These are phyloP conservation scores for Diceros bicornis DNA, from an alignment of 2,797 vertebrate species.

Conservation along the genomic window DNA sequence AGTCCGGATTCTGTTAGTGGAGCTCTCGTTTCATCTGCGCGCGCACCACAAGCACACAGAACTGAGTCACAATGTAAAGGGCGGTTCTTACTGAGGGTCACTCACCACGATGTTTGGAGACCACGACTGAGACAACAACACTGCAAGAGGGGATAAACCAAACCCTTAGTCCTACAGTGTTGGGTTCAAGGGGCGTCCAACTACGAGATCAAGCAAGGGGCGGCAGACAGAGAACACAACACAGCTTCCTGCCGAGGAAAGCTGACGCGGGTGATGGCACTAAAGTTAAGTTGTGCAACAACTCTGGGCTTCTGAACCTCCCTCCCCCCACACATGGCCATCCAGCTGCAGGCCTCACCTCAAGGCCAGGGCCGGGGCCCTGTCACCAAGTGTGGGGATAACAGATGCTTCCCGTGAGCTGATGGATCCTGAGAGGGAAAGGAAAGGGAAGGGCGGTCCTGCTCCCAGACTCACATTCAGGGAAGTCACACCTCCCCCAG, in stretches of 20 bases:
- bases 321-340: background rate
- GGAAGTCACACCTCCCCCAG: too few species aligned
- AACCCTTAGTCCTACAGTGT: background rate
- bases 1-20: too few species aligned
- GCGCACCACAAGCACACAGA: background rate
- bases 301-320: background rate
- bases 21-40: background rate
- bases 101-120: background rate
- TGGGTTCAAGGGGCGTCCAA: background rate
- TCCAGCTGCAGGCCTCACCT: background rate
- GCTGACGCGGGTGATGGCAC: background rate
- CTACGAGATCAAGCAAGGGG: background rate
- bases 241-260: background rate
- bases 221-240: background rate
- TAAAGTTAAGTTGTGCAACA: background rate
- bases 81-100: background rate
- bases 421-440: background rate
- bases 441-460: background rate
- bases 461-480: background rate
- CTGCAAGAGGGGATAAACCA: background rate
- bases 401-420: background rate
- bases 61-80: background rate
- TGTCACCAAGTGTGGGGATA: background rate
- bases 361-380: background rate
- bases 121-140: background rate